phyloP scores from a whole-genome alignment of 2,888 invertebrate species.

The Heliconius cydno region DNA sequence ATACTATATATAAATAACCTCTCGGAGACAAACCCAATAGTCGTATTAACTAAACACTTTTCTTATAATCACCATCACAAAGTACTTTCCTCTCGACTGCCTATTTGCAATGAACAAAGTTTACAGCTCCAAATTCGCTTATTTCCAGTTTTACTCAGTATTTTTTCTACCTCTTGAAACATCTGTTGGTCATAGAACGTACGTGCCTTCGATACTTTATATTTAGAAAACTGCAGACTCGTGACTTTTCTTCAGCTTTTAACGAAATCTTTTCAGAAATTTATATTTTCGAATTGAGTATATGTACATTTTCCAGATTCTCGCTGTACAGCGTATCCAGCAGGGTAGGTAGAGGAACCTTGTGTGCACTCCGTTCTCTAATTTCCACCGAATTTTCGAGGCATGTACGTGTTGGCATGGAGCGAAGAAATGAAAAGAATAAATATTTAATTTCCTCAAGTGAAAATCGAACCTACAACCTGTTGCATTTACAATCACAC shows the following conservation, averaged over 20 bases:
- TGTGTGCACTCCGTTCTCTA: too few species aligned
- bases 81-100: slow-evolving; percentile 63
- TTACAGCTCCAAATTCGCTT: slow-evolving; percentile 63
- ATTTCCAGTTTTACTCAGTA: slow-evolving; percentile 65
- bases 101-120: slow-evolving; percentile 75
- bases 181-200: slow-evolving; percentile 55
- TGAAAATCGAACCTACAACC: too few species aligned
- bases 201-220: slow-evolving; percentile 41
- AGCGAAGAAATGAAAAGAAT: too few species aligned
- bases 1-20: slow-evolving; percentile 20
- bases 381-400: too few species aligned
- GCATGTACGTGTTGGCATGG: too few species aligned
- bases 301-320: too few species aligned
- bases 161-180: slow-evolving; percentile 51
- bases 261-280: not conserved
- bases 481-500: too few species aligned
- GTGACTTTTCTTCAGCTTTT: slow-evolving; percentile 11
- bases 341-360: too few species aligned
- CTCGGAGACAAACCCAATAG: slow-evolving; percentile 38
- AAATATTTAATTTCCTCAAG: too few species aligned
- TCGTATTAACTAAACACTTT: slow-evolving; percentile 1
- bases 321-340: too few species aligned
- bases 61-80: slow-evolving; percentile 15
- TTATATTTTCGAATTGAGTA: too few species aligned
- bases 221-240: not conserved